Base-by-base conservation (phyloP, 2,888 invertebrate species). In the Ischnura elegans region DNA sequence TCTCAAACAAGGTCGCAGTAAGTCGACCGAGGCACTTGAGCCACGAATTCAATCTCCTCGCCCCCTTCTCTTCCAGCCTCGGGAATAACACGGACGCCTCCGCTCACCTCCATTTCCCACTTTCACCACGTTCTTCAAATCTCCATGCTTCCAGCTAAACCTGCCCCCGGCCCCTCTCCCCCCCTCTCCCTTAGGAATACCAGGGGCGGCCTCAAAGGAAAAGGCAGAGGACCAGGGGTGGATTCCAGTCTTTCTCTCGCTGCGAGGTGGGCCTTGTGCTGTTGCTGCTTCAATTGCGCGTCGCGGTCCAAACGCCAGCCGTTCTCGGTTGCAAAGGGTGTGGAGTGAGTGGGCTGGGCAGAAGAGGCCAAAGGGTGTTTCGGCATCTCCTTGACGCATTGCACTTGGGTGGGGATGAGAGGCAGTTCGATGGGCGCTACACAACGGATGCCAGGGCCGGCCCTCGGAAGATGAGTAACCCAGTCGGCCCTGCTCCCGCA, bases 51-150 rank as follows among this genome's bases (percentile, higher is more conserved):
- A 76, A 76, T 76, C 76, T 76, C 76, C 76, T 13, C 61, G 19
- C 19, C 21, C 4, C 29, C 76, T 36, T 16, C 76, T 76, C 29
- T 36, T 76, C 36, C 36, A 76, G 0, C 36, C 76, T n/a, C 76
- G 36, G 36, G 1, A 25, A 76, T n/a, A 36, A 16, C 36, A 76
- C 36, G 36, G 76, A 76, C 76, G n/a, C 76, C 76, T 36, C 36
- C 36, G 76, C 76, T 76, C 76, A 76, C 36, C 76, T 36, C n/a
- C n/a, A n/a, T 36, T 76, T 51, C 36, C 36, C 76, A 76, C 76
- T 76, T 76, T 76, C 76, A 76, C 76, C 36, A 36, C 76, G 76
- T 76, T 76, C 76, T 76, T 76, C 76, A 76, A 76, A 76, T 36
- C 29, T 76, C 76, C 29, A 36, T 76, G 76, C 76, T 76, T 76